Evolutionary conservation across 2,797 vertebrate species (phyloP).

Genomic region (Pempheris klunzingeri): DNA sequence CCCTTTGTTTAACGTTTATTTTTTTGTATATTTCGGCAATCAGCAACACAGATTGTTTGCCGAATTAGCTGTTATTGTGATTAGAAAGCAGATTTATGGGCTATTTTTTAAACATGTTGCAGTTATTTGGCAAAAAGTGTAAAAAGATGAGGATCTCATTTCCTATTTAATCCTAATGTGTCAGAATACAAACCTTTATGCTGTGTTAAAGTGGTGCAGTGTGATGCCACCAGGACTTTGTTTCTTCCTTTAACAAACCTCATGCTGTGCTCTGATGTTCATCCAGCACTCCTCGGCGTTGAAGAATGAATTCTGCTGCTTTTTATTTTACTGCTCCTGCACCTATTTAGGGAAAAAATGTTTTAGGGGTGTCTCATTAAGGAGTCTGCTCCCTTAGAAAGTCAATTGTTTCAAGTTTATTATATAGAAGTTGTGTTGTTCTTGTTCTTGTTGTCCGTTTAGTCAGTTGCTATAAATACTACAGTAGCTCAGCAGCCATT

Average conservation of each 20-base stretch:
- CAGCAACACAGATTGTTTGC: too few relatives aligned
- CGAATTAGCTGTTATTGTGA: too few relatives aligned
- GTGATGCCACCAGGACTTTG: too few relatives aligned
- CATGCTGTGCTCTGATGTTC: constrained; percentile 11
- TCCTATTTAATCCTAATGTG: neutral
- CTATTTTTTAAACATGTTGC: neutral
- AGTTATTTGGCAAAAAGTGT: neutral
- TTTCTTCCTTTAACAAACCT: neutral
- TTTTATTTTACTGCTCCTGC: neutral
- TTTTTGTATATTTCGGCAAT: too few relatives aligned
- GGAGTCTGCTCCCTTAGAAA: neutral
- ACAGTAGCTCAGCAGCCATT: neutral
- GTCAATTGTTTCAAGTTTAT: neutral
- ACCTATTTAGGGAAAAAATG: neutral
- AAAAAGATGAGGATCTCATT: neutral
- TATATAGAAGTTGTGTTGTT: neutral
- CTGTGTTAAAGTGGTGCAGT: too few relatives aligned
- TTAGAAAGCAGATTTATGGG: neutral
- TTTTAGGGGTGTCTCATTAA: neutral
- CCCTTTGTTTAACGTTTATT: too few relatives aligned
- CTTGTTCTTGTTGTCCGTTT: neutral
- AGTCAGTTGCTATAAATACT: neutral
- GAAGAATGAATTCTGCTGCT: neutral
- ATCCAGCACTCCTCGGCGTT: neutral
- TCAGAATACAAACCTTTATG: too few relatives aligned